Percentiles rank a stretch among this genome's conserved stretches.
Conservation (phyloP, 1,140 invertebrate species). For the Nebria ingens region DNA sequence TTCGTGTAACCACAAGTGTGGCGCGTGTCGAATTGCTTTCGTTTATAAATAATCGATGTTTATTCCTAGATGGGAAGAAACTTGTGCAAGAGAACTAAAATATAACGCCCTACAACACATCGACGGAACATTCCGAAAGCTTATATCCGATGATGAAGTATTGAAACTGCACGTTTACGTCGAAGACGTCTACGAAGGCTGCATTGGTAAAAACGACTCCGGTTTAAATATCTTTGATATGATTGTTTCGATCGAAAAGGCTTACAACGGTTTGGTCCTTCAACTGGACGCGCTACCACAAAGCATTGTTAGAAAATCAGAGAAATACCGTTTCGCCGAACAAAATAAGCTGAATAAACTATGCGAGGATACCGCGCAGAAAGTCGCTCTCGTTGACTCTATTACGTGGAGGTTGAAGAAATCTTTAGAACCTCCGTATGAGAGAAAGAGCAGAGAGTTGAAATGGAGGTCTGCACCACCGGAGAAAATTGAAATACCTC, state of each 20-base stretch:
- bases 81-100: constrained; percentile 34
- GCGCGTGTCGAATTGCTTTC: no score
- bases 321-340: constrained; percentile 45
- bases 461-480: constrained; percentile 23
- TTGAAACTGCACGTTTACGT: constrained; percentile 48
- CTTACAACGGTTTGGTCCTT: constrained; percentile 40
- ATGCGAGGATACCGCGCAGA: constrained; percentile 45
- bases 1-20: no score
- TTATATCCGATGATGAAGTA: constrained; percentile 44
- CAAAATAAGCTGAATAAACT: constrained; percentile 45
- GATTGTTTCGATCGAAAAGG: constrained; percentile 50
- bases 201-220: constrained; percentile 44
- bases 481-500: constrained; percentile 16
- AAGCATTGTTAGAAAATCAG: constrained; percentile 43
- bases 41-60: no score
- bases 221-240: constrained; percentile 41
- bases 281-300: constrained; percentile 46
- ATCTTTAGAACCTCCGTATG: constrained; percentile 40
- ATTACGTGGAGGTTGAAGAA: constrained; percentile 41
- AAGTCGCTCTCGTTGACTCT: constrained; percentile 42
- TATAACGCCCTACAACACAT: constrained; percentile 36
- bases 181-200: constrained; percentile 52
- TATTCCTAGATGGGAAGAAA: constrained; percentile 32
- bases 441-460: constrained; percentile 17
- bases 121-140: constrained; percentile 34